Evolutionary conservation across 2,113 vertebrate genomes (phyloP).

Genomic region (Myanophis thanlyinensis): DNA sequence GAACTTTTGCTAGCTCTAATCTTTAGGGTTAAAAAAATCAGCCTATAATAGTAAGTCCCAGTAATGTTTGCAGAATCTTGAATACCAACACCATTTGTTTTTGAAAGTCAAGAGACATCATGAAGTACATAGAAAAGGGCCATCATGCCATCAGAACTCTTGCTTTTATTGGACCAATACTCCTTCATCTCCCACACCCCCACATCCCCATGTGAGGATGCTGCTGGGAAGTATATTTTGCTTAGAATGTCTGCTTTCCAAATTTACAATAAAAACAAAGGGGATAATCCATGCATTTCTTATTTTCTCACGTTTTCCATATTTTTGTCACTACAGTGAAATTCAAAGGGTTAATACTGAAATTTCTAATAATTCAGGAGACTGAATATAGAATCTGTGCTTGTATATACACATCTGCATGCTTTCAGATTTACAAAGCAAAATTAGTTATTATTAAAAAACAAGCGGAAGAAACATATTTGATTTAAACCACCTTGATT

Average conservation of each 20-base stretch:
- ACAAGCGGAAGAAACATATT: not conserved
- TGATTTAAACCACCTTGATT: not conserved
- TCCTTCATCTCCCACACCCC: not conserved
- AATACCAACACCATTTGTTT: not conserved
- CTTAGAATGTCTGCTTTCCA: not conserved
- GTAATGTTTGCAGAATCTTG: not conserved
- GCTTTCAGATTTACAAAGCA: conserved; percentile 10
- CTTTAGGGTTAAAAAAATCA: not conserved
- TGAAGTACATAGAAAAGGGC: not conserved
- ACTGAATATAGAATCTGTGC: not conserved
- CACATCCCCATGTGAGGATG: not conserved
- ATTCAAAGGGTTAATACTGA: not conserved
- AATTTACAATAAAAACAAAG: no score
- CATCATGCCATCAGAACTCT: not conserved
- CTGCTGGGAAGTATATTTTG: not conserved
- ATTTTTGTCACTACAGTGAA: not conserved
- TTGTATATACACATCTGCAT: not conserved
- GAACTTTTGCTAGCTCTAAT: not conserved
- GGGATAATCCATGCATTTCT: not conserved
- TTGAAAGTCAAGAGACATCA: not conserved
- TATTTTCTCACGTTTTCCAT: not conserved
- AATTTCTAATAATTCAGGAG: not conserved
- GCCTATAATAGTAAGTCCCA: not conserved
- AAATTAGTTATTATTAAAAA: not conserved
- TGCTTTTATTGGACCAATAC: not conserved